Base-by-base conservation (phyloP, 2,113 vertebrate species). In the Solea solea region DNA sequence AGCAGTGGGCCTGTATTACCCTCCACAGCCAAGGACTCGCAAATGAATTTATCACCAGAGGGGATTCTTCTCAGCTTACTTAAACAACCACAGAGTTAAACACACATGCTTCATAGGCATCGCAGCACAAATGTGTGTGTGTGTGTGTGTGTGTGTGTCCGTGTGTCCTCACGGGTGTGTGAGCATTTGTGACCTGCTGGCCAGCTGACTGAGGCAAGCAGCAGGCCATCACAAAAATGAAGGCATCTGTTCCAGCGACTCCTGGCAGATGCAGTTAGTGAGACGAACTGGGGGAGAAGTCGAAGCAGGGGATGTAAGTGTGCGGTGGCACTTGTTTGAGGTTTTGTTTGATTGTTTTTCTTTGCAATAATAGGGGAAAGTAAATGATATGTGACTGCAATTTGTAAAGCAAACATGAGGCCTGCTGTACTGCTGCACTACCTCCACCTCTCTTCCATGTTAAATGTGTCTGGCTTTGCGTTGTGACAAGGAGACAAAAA, bases 1-100 rank as follows among this genome's bases (percentile, higher is more conserved):
- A 58, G 80, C 82, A 78, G 53, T 42, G 42, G 58, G 61, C 54
- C 74, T 78, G 70, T 14, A 25, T 66, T 48, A 16, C 67, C 76
- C 76, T 74, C 72, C 51, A 62, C 69, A 69, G 74, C 51, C 73
- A 25, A 79, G 64, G 78, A 86, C 71, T 74, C 79, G 73, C 86
- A 91, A 90, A 92, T 90, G 85, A 91, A 89, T 87, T 89, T 84
- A 91, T 91, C 90, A 93, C 90, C 91, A 87, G 85, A 89, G 89
- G 91, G 87, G 86, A 90, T 90, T 91, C 74, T 89, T 87, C 90
- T 93, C 87, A 82, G 82, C 84, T 92, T 90, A 89, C 87, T 85
- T 90, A 90, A 91, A 92, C 88, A 92, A 90, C 76, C 74, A 81
- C 85, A 74, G 83, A 88, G 85, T 89, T 89, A 92, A 90, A 88